Percentiles rank a stretch among this genome's conserved stretches.
These are phyloP conservation scores for Megathymus violae DNA, from an alignment of 1,140 invertebrate genomes.

Conservation along the genomic window DNA sequence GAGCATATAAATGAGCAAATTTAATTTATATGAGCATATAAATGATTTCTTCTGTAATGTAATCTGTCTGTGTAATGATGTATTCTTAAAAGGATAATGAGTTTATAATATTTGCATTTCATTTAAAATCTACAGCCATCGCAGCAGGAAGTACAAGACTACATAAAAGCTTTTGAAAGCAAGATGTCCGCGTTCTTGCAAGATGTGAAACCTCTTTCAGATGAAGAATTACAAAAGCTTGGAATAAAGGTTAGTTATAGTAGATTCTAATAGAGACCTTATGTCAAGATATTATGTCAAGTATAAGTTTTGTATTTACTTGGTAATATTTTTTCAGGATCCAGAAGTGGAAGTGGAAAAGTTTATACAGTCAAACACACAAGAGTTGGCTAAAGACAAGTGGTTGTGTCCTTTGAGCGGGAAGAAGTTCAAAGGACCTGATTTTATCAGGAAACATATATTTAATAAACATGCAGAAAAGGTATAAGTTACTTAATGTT, in stretches of 20 bases:
- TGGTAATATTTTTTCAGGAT: conserved; percentile 76
- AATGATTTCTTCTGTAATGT: no score
- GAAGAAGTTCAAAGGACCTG: conserved; percentile 99
- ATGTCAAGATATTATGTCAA: no score
- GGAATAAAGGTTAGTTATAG: conserved; percentile 88
- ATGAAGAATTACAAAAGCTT: conserved; percentile 93
- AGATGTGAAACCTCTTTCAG: conserved; percentile 86
- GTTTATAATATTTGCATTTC: no score
- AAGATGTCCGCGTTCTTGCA: conserved; percentile 96
- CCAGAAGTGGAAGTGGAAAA: conserved; percentile 96
- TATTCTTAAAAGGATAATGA: no score
- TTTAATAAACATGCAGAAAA: conserved; percentile 99
- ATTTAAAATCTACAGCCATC: conserved; percentile 82
- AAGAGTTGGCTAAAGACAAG: conserved; percentile 98
- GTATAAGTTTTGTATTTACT: background rate
- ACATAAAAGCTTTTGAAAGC: conserved; percentile 91
- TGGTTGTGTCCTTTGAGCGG: conserved; percentile 99
- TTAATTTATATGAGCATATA: no score
- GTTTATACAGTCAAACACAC: conserved; percentile 96
- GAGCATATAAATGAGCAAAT: no score
- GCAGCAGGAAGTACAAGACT: conserved; percentile 89
- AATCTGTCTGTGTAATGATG: no score
- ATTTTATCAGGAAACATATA: conserved; percentile 99
- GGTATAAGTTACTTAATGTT: conserved; percentile 54
- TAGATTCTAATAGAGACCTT: conserved; percentile 1